Percentiles rank a stretch among this genome's conserved stretches.
Conservation (phyloP, 2,113 vertebrate species). For the Corvus moneduloides region DNA sequence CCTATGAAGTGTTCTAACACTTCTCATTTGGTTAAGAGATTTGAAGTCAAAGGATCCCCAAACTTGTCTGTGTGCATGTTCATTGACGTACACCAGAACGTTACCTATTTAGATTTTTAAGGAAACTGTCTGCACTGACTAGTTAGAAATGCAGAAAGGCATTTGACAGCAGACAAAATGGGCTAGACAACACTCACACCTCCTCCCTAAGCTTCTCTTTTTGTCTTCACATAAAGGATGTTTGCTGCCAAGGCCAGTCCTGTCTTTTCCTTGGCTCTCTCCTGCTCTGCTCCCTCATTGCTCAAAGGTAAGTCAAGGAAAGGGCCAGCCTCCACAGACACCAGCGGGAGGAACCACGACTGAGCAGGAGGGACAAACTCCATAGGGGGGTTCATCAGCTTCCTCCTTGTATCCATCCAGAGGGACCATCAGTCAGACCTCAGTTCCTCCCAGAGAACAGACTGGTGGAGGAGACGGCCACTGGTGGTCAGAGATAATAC, state of each 20-base stretch:
- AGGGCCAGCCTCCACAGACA: neutral
- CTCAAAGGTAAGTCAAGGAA: neutral
- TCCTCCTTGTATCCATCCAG: neutral
- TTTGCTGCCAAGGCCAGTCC: neutral
- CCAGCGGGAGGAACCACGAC: neutral
- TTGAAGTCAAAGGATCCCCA: neutral
- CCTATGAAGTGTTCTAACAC: neutral
- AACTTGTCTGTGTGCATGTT: neutral
- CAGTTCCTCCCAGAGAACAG: neutral
- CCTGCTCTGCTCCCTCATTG: neutral
- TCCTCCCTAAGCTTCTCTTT: neutral
- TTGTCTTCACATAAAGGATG: neutral
- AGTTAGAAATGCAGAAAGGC: neutral
- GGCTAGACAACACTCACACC: neutral
- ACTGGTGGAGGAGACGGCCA: neutral
- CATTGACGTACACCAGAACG: neutral
- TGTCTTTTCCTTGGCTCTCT: neutral
- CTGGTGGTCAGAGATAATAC: neutral
- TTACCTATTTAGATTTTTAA: neutral
- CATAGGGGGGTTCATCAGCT: neutral
- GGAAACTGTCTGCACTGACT: neutral
- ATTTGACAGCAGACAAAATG: neutral
- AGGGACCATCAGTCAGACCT: rapidly evolving
- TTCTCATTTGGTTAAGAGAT: neutral
- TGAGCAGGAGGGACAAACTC: neutral